Base-by-base conservation (phyloP, 2,797 vertebrate genomes). In the Platyrinchus mystaceus region DNA sequence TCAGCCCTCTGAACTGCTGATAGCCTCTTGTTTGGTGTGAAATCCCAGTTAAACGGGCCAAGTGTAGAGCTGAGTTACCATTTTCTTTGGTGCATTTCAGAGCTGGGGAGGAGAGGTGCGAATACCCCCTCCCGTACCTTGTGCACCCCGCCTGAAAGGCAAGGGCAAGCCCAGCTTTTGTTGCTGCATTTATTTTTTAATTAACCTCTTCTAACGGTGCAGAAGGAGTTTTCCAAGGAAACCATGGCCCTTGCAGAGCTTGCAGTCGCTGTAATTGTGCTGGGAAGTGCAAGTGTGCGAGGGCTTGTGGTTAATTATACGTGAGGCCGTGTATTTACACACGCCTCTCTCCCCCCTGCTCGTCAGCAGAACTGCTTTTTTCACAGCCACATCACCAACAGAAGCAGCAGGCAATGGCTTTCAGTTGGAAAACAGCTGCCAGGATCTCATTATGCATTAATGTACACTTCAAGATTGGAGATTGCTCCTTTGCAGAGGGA, bases 381-480 rank as follows among this genome's bases (percentile, higher is more conserved):
- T 75, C 84, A 6, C 78, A 70, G 74, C 81, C 27, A 37, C 67
- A 37, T 90, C 52, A 7, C 43, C 90, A 82, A 43, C 84, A 90
- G 92, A 92, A 96, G 77, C 94, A 94, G 94, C 86, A 56, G 94
- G 93, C 2, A 4, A 59, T 86, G 88, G 58, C 60, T 92, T 95
- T 84, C 47, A 22, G 3, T 90, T 67, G 90, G 39, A n/a, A 69
- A 95, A 73, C 74, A 93, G 88, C 88, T 90, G 92, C 90, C 70
- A 10, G 36, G 56, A 84, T 9, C 84, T 90, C 93, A 64, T 93
- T 95, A 84, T 32, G 34, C 36, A 2, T 80, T 85, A 88, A 90
- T 30, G 20, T 66, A 44, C 41, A 10, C 53, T 69, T 41, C 4
- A 63, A 44, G 70, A 81, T 56, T 67, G 13, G 14, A 41, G 87